These are phyloP conservation scores for Euzophera pinguis DNA, from an alignment of 2,888 invertebrate species.

Conservation along the genomic window DNA sequence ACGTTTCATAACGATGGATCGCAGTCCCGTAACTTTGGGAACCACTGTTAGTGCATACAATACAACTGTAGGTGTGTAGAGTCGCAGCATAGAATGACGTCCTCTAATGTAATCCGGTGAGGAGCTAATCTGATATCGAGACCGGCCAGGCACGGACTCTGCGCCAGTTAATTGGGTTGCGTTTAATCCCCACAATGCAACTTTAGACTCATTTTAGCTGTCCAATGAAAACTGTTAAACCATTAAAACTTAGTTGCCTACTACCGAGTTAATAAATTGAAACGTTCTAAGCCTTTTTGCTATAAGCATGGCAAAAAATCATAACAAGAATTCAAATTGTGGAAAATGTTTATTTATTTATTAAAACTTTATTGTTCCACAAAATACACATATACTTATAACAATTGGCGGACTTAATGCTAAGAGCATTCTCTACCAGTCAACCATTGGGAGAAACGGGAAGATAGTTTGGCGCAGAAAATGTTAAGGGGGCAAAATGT, in stretches of 20 bases:
- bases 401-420: too few species aligned
- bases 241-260: conserved; percentile 5
- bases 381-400: too few species aligned
- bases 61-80: conserved; percentile 17
- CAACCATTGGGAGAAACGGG: too few species aligned
- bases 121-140: conserved; percentile 73
- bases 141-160: conserved; percentile 58
- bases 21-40: neutral
- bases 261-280: conserved; percentile 1
- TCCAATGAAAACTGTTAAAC: conserved; percentile 43
- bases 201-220: conserved; percentile 62
- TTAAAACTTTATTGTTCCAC: too few species aligned
- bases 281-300: neutral
- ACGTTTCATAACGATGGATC: too few species aligned
- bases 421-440: too few species aligned
- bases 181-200: conserved; percentile 71
- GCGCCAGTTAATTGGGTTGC: conserved; percentile 69
- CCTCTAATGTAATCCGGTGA: conserved; percentile 67
- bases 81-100: conserved; percentile 46
- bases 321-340: neutral
- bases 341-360: too few species aligned
- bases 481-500: too few species aligned
- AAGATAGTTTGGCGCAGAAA: neutral
- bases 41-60: neutral
- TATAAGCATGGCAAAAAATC: neutral